Evolutionary conservation across 2,113 vertebrate genomes (phyloP).

Genomic region (Megalops atlanticus): DNA sequence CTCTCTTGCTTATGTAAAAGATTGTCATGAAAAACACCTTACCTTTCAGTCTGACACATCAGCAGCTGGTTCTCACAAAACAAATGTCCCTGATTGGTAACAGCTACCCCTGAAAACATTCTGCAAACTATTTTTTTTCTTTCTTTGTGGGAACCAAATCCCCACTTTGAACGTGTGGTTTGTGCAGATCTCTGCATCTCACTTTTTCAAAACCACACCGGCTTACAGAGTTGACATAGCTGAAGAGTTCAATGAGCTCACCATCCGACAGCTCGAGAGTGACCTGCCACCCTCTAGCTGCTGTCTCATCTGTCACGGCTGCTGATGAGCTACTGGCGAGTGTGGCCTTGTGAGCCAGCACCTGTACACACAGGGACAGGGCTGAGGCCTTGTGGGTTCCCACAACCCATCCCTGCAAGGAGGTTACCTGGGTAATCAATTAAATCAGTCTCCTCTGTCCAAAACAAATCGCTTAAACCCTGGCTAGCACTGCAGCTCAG

Average conservation of each 20-base stretch:
- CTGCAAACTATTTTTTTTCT: constrained; percentile 22
- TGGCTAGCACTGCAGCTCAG: not conserved
- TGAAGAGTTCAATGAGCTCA: constrained; percentile 55
- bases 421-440: not conserved
- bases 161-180: constrained; percentile 17
- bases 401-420: not conserved
- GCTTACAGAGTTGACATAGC: constrained; percentile 37
- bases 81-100: not conserved
- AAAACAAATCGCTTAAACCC: constrained; percentile 6
- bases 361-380: not conserved
- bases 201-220: constrained; percentile 31
- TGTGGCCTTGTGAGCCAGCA: constrained; percentile 13
- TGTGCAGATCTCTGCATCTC: constrained; percentile 27
- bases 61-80: not conserved
- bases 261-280: constrained; percentile 55
- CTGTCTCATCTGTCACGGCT: constrained; percentile 56
- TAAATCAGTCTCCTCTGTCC: not conserved
- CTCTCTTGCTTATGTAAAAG: too few relatives aligned
- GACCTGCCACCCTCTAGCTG: constrained; percentile 48
- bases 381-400: not conserved
- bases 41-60: not conserved
- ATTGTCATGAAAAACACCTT: not conserved
- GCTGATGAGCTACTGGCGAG: constrained; percentile 45
- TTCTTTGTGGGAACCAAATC: constrained; percentile 15
- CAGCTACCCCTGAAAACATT: not conserved